Base-by-base conservation (phyloP, 2,113 vertebrate species). In the Microcebus griseorufus region DNA sequence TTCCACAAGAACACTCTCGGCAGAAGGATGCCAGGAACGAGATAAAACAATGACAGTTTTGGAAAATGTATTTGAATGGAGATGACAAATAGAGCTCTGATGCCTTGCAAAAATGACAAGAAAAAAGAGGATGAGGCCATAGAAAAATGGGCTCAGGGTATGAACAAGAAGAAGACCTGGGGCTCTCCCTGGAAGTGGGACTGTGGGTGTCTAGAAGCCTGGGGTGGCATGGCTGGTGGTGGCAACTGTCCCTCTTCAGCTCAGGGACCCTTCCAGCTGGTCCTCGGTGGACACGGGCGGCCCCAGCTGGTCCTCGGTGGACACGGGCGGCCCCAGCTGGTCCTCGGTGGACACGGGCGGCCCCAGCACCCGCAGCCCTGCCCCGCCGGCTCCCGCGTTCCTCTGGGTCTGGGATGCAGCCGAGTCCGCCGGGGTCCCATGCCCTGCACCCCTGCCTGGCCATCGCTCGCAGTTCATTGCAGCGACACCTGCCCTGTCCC, bases 211-310 rank as follows among this genome's bases (percentile, higher is more conserved):
- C 9, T 78, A 42, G 27, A 60, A 42, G 83, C 25, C 0, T 3
- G 14, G 83, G 1, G 39, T 2, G 9, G 37, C 0, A 0, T n/a
- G 32, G 20, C 22, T 8, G 16, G 1, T 4, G 48, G 42, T 3
- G 42, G 58, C 12, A 16, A 37, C 1, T 1, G 9, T 64, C 42
- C 9, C 14, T 16, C 8, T 2, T 39, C 20, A 5, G 5, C 17
- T 37, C 22, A 1, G 39, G 37, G 32, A 12, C 22, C 22, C 37
- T 37, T 13, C 42, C 42, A 45, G 42, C 6, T 45, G 42, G 42
- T 45, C 42, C 42, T 45, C 42, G 7, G 5, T 10, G 51, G 48
- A 25, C 11, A 1, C 9, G 0, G 51, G 8, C 6, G 9, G 45
- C 32, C 6, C 42, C 42, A 42, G 42, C 5, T 42, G 42, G 42